Conservation (phyloP, 1,140 invertebrate species). For the Ganaspis sp. region DNA sequence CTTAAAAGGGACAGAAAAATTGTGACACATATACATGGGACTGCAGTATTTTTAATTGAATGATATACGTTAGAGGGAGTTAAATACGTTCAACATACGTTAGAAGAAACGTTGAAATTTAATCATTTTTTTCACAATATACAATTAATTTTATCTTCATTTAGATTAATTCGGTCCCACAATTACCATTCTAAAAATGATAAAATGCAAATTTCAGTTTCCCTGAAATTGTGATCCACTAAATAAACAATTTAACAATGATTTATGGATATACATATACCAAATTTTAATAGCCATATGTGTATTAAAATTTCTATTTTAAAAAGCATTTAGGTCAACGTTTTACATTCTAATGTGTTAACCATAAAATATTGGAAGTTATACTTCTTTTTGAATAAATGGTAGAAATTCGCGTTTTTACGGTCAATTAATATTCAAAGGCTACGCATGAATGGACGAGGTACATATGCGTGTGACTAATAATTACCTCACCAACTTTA, state of each 20-base stretch:
- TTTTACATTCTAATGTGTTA: background rate
- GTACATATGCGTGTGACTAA: slow-evolving; percentile 6
- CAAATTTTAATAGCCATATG: no score
- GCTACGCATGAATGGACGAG: slow-evolving; percentile 10
- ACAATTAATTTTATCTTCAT: no score
- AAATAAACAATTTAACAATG: no score
- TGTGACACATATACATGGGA: background rate
- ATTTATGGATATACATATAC: no score
- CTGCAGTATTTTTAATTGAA: background rate
- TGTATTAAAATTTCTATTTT: no score
- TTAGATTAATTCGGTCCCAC: no score
- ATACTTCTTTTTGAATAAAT: background rate
- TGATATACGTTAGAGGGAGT: background rate
- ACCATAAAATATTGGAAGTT: background rate
- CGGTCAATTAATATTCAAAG: background rate
- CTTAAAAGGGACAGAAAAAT: background rate
- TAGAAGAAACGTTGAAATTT: background rate
- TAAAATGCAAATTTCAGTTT: background rate
- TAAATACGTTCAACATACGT: no score
- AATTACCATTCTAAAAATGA: background rate
- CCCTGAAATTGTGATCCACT: background rate
- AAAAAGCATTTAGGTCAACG: background rate
- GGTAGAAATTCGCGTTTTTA: slow-evolving; percentile 4
- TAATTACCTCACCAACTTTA: slow-evolving; percentile 2
- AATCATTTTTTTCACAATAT: background rate